These are phyloP conservation scores for Sepioteuthis lessoniana DNA, from an alignment of 2,888 invertebrate species.

Conservation along the genomic window DNA sequence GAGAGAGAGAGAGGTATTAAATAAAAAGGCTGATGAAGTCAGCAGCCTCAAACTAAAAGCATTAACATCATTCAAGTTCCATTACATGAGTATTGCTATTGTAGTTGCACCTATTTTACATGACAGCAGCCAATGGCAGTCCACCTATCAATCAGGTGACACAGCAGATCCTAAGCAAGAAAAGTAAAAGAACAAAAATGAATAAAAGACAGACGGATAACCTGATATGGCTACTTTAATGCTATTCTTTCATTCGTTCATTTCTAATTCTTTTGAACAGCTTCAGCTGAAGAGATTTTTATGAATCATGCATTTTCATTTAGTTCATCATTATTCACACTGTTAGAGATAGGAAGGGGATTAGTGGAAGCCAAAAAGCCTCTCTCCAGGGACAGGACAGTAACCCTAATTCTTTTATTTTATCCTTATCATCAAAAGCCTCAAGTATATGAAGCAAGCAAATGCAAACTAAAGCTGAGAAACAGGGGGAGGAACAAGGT, in stretches of 20 bases:
- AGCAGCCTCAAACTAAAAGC: not conserved
- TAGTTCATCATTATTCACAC: not conserved
- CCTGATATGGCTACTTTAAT: not conserved
- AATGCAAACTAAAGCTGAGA: no score
- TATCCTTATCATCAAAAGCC: no score
- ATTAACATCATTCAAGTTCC: not conserved
- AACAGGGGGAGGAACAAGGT: no score
- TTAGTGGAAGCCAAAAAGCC: not conserved
- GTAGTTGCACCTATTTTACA: not conserved
- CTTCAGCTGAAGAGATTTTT: not conserved
- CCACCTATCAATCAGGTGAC: not conserved
- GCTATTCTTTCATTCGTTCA: not conserved
- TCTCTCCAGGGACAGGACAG: no score
- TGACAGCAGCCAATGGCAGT: not conserved
- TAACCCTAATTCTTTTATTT: no score
- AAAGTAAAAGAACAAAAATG: not conserved
- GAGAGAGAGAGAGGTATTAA: no score
- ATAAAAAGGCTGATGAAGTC: not conserved
- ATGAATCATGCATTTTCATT: not conserved
- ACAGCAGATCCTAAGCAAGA: not conserved
- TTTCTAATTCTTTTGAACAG: not conserved
- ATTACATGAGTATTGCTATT: not conserved
- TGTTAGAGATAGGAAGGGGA: not conserved
- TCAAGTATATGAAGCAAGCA: no score
- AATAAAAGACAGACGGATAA: not conserved